Base-by-base conservation (phyloP, 2,888 invertebrate species). In the Lottia scabra region DNA sequence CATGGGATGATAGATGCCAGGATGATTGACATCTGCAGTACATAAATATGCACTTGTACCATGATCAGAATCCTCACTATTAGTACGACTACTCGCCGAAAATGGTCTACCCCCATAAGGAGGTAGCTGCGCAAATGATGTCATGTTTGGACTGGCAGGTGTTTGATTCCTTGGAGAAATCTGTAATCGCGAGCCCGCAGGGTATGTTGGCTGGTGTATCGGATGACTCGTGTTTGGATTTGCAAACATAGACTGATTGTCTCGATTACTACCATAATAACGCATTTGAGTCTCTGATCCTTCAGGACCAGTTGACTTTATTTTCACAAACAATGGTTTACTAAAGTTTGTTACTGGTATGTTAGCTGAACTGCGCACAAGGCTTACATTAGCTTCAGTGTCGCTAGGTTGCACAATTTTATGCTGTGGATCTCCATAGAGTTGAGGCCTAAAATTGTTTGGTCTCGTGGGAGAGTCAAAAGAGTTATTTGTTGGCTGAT, bases 1-100 rank as follows among this genome's bases (percentile, higher is more conserved):
- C 45, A 77, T 71, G 63, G 76, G 72, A 10, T 38, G 38, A 26
- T 78, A 75, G 44, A 72, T 64, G 16, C 45, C 66, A 27, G 75
- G 72, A 67, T 75, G 67, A 46, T 75, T 77, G 26, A 77, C 72
- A 64, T 76, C 77, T 65, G 73, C 66, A 8, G 38, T 38, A 38
- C 38, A 38, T 38, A 38, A 38, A 38, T 38, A 38, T 67, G 76
- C 76, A 19, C 66, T 69, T 68, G 74, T 76, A 19, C 71, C 76
- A 64, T 71, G 69, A 72, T 75, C 73, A 73, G 75, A 77, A 56
- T 70, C 70, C 56, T 68, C 71, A 68, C 72, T 71, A 65, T 67
- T 67, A 48, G 56, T 56, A 44, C 67, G 69, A 16, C 73, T 65
- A 43, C 16, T 66, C 19, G 44, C 27, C 15, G 16, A 19, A 16